A percentile compares a stretch with the other conserved stretches of the same genome.
phyloP scores from a whole-genome alignment of 2,113 vertebrate species.

The Syngnathus scovelli region DNA sequence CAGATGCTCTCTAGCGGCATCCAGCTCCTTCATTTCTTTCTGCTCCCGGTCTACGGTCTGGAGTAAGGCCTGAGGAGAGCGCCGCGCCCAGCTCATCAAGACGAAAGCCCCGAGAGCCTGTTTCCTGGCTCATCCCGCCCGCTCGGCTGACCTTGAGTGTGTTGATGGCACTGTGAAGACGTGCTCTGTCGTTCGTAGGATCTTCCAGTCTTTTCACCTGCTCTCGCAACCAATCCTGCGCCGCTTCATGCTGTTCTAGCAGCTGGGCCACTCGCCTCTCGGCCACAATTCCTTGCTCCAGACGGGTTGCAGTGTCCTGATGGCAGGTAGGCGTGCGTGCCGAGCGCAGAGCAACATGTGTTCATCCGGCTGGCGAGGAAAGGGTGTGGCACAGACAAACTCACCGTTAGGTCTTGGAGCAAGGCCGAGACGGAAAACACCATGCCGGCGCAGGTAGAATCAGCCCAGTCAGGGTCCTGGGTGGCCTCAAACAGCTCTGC shows the following conservation, averaged over 20 bases:
- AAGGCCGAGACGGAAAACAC: slow-evolving; percentile 52
- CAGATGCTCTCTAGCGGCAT: slow-evolving; percentile 54
- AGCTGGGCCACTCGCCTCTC: slow-evolving; percentile 68
- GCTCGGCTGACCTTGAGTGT: slow-evolving; percentile 65
- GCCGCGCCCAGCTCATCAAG: background rate
- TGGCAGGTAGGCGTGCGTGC: background rate
- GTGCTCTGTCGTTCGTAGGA: slow-evolving; percentile 47
- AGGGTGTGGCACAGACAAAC: background rate
- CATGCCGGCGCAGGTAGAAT: slow-evolving; percentile 42
- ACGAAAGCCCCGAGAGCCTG: background rate
- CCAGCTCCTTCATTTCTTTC: slow-evolving; percentile 66
- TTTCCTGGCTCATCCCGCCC: too few species aligned
- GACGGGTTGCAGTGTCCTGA: slow-evolving; percentile 42
- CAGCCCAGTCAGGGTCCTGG: slow-evolving; percentile 56
- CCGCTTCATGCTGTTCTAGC: slow-evolving; percentile 69
- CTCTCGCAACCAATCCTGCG: slow-evolving; percentile 73
- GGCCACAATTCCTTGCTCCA: slow-evolving; percentile 56
- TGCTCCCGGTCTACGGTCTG: slow-evolving; percentile 67
- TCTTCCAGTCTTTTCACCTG: slow-evolving; percentile 61
- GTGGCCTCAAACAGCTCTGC: slow-evolving; percentile 62
- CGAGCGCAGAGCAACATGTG: background rate
- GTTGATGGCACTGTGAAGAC: slow-evolving; percentile 56
- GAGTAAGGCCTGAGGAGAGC: slow-evolving; percentile 63
- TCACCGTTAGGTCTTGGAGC: slow-evolving; percentile 61
- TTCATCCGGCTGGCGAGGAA: background rate